Evolutionary conservation across 2,888 invertebrate genomes (phyloP).

Genomic region (Drosophila paracracens): DNA sequence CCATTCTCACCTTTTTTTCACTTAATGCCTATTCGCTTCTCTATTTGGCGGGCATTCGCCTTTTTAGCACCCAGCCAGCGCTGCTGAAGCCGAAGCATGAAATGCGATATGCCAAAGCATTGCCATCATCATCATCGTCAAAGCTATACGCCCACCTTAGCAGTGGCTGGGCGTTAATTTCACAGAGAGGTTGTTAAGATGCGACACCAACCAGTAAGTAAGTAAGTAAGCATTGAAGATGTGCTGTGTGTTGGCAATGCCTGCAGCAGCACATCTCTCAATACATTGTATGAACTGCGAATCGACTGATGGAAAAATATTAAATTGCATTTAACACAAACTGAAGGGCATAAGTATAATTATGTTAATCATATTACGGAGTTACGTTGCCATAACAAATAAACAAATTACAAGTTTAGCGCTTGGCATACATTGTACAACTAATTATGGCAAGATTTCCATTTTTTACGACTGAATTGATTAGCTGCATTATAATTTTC

Average conservation of each 20-base stretch:
- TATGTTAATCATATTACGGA: neutral
- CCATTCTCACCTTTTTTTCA: conserved; percentile 31
- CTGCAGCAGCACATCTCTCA: conserved; percentile 1
- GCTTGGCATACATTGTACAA: neutral
- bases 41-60: conserved; percentile 72
- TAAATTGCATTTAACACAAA: neutral
- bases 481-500: neutral
- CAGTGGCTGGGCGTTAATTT: conserved; percentile 50
- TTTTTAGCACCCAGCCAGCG: conserved; percentile 68
- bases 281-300: conserved; percentile 19
- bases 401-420: neutral
- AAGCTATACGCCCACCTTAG: conserved; percentile 7
- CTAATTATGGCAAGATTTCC: neutral
- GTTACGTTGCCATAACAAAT: neutral
- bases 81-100: conserved; percentile 64
- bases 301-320: conserved; percentile 46
- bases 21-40: conserved; percentile 42
- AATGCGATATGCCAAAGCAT: conserved; percentile 73
- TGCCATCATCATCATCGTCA: conserved; percentile 42
- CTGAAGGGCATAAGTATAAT: neutral
- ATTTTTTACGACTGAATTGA: neutral
- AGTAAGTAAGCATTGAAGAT: conserved; percentile 8
- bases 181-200: conserved; percentile 53
- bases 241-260: conserved; percentile 1
- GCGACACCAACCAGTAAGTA: conserved; percentile 11